These are phyloP conservation scores for Brienomyrus brachyistius DNA, from an alignment of 2,113 vertebrate genomes.

Conservation along the genomic window DNA sequence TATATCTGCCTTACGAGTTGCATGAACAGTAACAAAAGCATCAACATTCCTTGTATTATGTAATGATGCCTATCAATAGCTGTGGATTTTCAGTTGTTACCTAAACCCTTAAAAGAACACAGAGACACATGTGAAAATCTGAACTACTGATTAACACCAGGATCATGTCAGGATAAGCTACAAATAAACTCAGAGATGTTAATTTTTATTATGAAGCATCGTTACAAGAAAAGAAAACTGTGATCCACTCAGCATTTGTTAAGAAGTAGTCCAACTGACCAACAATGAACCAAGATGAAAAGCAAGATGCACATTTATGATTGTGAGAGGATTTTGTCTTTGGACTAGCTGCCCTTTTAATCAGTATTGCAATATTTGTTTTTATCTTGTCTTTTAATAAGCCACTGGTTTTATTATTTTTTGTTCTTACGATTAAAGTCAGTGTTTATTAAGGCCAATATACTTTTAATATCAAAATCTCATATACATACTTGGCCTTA, in stretches of 20 bases:
- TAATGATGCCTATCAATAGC: neutral
- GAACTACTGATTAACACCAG: slow-evolving; percentile 40
- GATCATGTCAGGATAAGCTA: slow-evolving; percentile 32
- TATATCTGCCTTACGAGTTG: slow-evolving; percentile 33
- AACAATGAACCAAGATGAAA: slow-evolving; percentile 1
- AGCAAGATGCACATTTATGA: slow-evolving; percentile 24
- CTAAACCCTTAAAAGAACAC: neutral
- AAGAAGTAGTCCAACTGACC: neutral
- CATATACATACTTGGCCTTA: neutral
- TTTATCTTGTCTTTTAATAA: slow-evolving; percentile 20
- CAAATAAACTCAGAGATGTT: slow-evolving; percentile 22
- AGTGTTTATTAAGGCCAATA: neutral
- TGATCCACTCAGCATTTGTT: slow-evolving; percentile 23
- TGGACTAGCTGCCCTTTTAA: slow-evolving; percentile 25
- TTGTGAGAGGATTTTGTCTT: neutral
- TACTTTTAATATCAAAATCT: slow-evolving; percentile 10
- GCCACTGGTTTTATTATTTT: slow-evolving; percentile 13
- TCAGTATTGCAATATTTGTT: slow-evolving; percentile 29
- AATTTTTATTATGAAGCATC: neutral
- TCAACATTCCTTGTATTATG: slow-evolving; percentile 50
- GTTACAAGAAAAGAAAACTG: slow-evolving; percentile 19
- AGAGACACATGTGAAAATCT: slow-evolving; percentile 19
- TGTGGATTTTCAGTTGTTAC: neutral
- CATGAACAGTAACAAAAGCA: slow-evolving; percentile 34
- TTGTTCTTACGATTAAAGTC: neutral